Conservation (phyloP, 2,797 vertebrate species). For the Pangasius larnaudii region DNA sequence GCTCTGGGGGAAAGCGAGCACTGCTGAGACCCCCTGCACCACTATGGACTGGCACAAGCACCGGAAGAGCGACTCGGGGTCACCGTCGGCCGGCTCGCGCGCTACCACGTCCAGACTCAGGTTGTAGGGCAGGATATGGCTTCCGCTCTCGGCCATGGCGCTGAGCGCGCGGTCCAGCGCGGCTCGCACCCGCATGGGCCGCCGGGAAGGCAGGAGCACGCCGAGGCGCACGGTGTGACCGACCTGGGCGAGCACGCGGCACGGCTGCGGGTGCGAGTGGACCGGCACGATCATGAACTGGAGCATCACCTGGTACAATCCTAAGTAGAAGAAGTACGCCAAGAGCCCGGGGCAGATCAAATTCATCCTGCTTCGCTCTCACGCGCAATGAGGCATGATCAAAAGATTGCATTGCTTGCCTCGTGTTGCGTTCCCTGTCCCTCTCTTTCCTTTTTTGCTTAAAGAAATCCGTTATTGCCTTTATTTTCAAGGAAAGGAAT, state of each 20-base stretch:
- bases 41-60: slow-evolving; percentile 83
- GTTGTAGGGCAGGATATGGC: slow-evolving; percentile 80
- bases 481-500: slow-evolving; percentile 43
- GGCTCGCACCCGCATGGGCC: slow-evolving; percentile 76
- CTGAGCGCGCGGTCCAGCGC: slow-evolving; percentile 75
- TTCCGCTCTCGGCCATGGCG: slow-evolving; percentile 60
- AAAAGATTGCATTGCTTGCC: slow-evolving; percentile 73
- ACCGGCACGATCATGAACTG: slow-evolving; percentile 68
- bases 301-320: slow-evolving; percentile 64
- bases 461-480: slow-evolving; percentile 39
- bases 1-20: slow-evolving; percentile 87
- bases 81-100: slow-evolving; percentile 74
- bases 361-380: slow-evolving; percentile 77
- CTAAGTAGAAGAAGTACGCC: slow-evolving; percentile 68
- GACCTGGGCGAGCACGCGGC: slow-evolving; percentile 75
- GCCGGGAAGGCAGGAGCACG: slow-evolving; percentile 80
- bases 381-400: slow-evolving; percentile 65
- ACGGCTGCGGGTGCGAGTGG: slow-evolving; percentile 84
- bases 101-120: slow-evolving; percentile 84
- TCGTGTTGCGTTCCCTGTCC: slow-evolving; percentile 52
- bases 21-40: slow-evolving; percentile 82
- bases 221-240: slow-evolving; percentile 83
- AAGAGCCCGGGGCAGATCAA: slow-evolving; percentile 67
- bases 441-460: slow-evolving; percentile 47
- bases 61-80: slow-evolving; percentile 84